Evolutionary conservation across 1,140 invertebrate species (phyloP).

Genomic region (Drosophila saltans): DNA sequence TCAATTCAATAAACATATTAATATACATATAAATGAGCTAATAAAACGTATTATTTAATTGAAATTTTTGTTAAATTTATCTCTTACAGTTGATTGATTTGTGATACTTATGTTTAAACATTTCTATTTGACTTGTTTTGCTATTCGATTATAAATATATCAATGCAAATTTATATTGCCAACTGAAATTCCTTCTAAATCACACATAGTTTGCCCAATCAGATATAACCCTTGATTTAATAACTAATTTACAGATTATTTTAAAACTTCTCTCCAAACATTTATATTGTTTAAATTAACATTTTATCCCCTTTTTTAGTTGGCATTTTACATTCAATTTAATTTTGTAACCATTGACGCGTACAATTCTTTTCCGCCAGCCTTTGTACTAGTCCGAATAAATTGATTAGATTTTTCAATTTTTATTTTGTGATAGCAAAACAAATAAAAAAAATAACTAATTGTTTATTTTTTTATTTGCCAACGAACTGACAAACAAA

Average conservation of each 20-base stretch:
- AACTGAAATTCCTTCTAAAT: too few relatives aligned
- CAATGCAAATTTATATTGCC: too few relatives aligned
- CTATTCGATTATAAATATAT: too few relatives aligned
- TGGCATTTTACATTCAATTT: constrained; percentile 2
- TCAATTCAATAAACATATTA: constrained; percentile 7
- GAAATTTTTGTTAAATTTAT: constrained; percentile 42
- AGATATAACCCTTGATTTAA: too few relatives aligned
- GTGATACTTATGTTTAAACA: too few relatives aligned
- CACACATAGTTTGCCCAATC: too few relatives aligned
- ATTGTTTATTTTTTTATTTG: constrained; percentile 16
- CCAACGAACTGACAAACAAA: constrained; percentile 36
- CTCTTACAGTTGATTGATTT: constrained; percentile 21
- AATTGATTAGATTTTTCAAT: background rate
- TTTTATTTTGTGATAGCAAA: background rate
- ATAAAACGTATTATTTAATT: constrained; percentile 65
- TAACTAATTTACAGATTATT: too few relatives aligned
- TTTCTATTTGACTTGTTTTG: too few relatives aligned
- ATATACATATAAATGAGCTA: too few relatives aligned
- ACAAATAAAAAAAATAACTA: constrained; percentile 17
- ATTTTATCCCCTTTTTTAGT: background rate
- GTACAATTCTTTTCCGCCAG: constrained; percentile 10
- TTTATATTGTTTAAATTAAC: too few relatives aligned
- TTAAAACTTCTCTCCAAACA: too few relatives aligned
- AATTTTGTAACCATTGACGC: background rate
- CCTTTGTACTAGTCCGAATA: background rate